Conservation (phyloP, 1,140 invertebrate species). For the Drosophila pallidifrons region DNA sequence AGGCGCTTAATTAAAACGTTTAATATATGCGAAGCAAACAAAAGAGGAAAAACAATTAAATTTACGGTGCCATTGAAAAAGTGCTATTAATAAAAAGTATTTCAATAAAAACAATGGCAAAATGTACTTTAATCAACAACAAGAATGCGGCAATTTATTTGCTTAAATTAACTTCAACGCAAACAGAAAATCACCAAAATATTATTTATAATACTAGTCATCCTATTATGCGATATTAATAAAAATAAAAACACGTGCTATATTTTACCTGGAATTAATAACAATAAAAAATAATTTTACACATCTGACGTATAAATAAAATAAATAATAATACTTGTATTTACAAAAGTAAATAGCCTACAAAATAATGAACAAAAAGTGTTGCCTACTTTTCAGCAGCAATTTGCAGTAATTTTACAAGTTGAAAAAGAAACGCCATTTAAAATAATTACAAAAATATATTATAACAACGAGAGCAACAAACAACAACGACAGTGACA, state of each 20-base stretch:
- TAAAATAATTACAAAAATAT: constrained; percentile 69
- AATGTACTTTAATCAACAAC: constrained; percentile 12
- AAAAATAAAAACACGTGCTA: not conserved
- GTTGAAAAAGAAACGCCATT: constrained; percentile 34
- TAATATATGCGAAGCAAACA: constrained; percentile 27
- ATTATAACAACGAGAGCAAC: constrained; percentile 37
- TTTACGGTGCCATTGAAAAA: constrained; percentile 31
- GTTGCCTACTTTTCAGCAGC: constrained; percentile 56
- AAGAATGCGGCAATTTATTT: constrained; percentile 9
- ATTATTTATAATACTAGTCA: not conserved
- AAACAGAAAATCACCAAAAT: not conserved
- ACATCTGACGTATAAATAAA: constrained; percentile 6
- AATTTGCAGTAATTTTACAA: constrained; percentile 13
- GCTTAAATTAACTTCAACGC: constrained; percentile 15
- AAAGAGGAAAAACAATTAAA: constrained; percentile 37
- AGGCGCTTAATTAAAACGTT: constrained; percentile 42
- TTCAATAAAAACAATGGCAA: constrained; percentile 32
- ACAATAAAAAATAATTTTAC: constrained; percentile 9
- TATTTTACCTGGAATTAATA: not conserved
- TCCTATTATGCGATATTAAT: too few species aligned
- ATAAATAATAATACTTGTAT: constrained; percentile 6
- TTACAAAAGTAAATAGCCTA: not conserved
- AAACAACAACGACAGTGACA: constrained; percentile 49
- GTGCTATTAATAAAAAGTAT: constrained; percentile 49
- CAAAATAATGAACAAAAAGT: constrained; percentile 17